phyloP scores from a whole-genome alignment of 2,113 vertebrate species.

The Delphinapterus leucas region DNA sequence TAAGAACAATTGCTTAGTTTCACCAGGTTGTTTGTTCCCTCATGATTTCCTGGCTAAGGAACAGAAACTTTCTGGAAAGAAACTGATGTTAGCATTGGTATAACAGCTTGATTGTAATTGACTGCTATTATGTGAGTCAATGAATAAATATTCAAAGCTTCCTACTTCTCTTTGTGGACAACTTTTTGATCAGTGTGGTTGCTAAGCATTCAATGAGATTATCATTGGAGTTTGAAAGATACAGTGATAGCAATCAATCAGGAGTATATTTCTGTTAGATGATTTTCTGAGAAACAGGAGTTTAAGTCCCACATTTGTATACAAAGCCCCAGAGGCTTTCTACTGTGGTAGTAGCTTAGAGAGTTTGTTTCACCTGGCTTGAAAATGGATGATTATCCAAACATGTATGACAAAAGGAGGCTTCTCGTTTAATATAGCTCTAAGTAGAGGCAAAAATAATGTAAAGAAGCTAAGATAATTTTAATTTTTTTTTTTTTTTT shows the following conservation, averaged over 20 bases:
- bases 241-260: conserved; percentile 7
- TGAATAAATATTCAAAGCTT: conserved; percentile 56
- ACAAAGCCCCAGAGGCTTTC: not conserved
- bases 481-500: not conserved
- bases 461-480: not conserved
- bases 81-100: conserved; percentile 22
- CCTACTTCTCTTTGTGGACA: conserved; percentile 51
- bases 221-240: conserved; percentile 35
- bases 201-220: conserved; percentile 62
- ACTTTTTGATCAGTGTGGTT: conserved; percentile 62
- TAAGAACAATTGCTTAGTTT: not conserved
- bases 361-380: not conserved
- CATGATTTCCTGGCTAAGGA: conserved; percentile 35
- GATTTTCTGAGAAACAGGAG: not conserved
- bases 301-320: not conserved
- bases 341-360: not conserved
- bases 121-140: conserved; percentile 46
- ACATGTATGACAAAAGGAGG: not conserved
- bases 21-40: not conserved
- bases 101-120: conserved; percentile 47
- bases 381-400: not conserved
- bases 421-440: not conserved
- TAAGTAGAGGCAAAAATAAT: not conserved
- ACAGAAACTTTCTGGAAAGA: conserved; percentile 35
- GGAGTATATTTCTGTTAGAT: not conserved